Base-by-base conservation (phyloP, 2,113 vertebrate genomes). In the Sterrhoptilus dennistouni region DNA sequence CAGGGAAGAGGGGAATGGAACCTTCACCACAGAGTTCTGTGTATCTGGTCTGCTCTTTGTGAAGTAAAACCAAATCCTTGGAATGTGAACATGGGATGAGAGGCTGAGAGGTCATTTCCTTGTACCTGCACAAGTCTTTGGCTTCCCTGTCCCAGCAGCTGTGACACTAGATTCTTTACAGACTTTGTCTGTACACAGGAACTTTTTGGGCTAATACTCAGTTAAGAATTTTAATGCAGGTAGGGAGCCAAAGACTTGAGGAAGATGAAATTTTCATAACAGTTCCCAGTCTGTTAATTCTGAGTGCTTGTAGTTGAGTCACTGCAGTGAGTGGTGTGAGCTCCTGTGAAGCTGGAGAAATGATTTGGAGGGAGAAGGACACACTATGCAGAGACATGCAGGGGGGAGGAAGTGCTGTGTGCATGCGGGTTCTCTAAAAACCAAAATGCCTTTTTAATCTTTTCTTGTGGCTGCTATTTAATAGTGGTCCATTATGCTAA, bases 271-370 rank as follows among this genome's bases (percentile, higher is more conserved):
- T 25, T 85, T 70, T 71, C 38, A 33, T n/a, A 33, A 19, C 22
- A 40, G 35, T 80, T 90, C 21, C 17, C 35, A 23, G 21, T 36
- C 52, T 15, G 11, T n/a, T 50, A 29, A 29, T 87, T 35, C 23
- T 59, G 44, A 18, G 6, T 54, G 23, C 18, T 59, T 78, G 60
- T 42, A 38, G 33, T 7, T 72, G 45, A 83, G n/a, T 36, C 50
- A 11, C n/a, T 36, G 29, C 14, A 56, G 38, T 0, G 1, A 78
- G 24, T 1, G 4, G 5, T 35, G 24, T 36, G 35, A 64, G 6
- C 22, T 47, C 22, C 29, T 28, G 42, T 17, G 38, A 19, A 31
- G 18, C 38, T 88, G 69, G 24, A 68, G 65, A 28, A 22, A 36
- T 24, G 22, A 52, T 83, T 40, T 68, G 31, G 44, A 84, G 53